Evolutionary conservation across 30 jellyfish, hydroid and myxozoan species (phyloP).

Genomic region (Nemopilema nomurai): DNA sequence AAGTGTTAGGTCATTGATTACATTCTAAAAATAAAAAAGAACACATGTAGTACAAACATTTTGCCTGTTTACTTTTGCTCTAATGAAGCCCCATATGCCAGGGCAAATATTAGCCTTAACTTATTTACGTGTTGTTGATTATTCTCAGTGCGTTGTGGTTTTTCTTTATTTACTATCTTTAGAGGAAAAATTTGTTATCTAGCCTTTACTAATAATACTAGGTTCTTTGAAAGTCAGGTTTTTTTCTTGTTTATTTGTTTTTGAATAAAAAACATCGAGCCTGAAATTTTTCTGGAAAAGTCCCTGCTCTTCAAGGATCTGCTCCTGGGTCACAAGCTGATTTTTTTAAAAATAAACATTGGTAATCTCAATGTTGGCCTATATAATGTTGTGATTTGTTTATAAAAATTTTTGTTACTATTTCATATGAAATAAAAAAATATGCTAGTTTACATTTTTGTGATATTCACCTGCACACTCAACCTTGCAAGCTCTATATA

Average conservation of each 20-base stretch:
- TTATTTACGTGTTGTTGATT: background rate
- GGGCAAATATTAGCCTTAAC: background rate
- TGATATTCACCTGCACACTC: constrained; percentile 7
- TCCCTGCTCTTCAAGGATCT: background rate
- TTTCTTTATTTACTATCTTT: background rate
- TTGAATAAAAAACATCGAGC: background rate
- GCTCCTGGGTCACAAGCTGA: background rate
- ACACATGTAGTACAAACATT: background rate
- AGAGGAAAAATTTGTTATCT: background rate
- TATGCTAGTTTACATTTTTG: background rate
- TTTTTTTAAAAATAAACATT: too few relatives aligned
- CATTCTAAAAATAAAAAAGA: background rate
- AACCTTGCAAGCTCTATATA: constrained; percentile 6
- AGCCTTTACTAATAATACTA: background rate
- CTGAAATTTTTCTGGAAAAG: background rate
- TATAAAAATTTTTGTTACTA: background rate
- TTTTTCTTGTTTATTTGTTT: background rate
- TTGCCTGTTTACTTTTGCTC: background rate
- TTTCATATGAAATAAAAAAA: background rate
- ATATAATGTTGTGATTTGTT: background rate
- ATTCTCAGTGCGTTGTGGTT: background rate
- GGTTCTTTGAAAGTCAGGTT: constrained; percentile 6
- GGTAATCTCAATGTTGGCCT: background rate
- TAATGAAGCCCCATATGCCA: background rate
- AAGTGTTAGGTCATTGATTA: constrained; percentile 18